Percentiles rank a stretch among this genome's conserved stretches.
Evolutionary conservation across 1,140 invertebrate species (phyloP).

Genomic region (Telenomus remus): DNA sequence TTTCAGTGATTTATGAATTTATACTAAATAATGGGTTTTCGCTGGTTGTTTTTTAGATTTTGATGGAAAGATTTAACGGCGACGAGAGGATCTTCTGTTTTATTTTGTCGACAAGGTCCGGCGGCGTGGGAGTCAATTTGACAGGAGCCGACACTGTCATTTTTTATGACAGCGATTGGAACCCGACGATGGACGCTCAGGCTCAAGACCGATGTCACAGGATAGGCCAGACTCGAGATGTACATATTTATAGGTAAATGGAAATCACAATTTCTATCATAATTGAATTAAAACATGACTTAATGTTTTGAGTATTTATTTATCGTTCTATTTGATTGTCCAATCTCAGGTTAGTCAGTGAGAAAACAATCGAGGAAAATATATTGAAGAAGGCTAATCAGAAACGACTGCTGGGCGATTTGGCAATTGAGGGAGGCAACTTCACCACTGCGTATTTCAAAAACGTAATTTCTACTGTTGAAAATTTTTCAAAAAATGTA

Average conservation of each 20-base stretch:
- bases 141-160: conserved; percentile 99
- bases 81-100: conserved; percentile 97
- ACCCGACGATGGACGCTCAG: conserved; percentile 99
- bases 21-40: not conserved
- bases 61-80: conserved; percentile 99
- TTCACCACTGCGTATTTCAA: conserved; percentile 99
- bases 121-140: conserved; percentile 98
- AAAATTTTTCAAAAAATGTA: too few species aligned
- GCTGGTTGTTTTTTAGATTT: conserved; percentile 76
- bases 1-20: conserved; percentile 22
- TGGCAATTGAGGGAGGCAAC: conserved; percentile 99
- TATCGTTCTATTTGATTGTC: too few species aligned
- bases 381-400: conserved; percentile 99
- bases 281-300: too few species aligned
- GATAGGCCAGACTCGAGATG: conserved; percentile 99
- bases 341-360: conserved; percentile 93
- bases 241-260: conserved; percentile 93
- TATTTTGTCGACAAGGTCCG: conserved; percentile 97
- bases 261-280: too few species aligned
- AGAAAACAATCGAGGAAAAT: conserved; percentile 99
- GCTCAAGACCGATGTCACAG: conserved; percentile 99
- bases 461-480: conserved; percentile 81
- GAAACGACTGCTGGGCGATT: conserved; percentile 95
- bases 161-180: conserved; percentile 99
- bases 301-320: too few species aligned